Evolutionary conservation across 64 coral and sea anemone species (phyloP).

Genomic region (Platygyra sinensis): DNA sequence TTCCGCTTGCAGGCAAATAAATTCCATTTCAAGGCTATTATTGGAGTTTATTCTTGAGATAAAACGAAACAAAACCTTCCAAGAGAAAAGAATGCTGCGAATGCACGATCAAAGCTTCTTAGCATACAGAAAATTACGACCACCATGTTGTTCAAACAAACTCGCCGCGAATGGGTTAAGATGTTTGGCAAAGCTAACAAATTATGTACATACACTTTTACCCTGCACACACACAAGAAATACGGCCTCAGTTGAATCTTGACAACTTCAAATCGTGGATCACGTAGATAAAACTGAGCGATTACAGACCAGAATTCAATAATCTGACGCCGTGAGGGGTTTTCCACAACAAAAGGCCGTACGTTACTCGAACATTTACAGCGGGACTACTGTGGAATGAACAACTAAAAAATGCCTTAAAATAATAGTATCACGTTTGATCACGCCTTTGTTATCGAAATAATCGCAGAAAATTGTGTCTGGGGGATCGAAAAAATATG

Average conservation of each 20-base stretch:
- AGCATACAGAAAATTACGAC: background rate
- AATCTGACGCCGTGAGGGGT: constrained; percentile 8
- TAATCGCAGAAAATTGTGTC: background rate
- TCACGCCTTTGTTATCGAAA: background rate
- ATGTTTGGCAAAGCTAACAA: constrained; percentile 3
- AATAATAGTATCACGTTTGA: background rate
- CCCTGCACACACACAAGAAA: background rate
- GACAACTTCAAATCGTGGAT: background rate
- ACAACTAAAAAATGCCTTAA: background rate
- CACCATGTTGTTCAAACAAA: constrained; percentile 43
- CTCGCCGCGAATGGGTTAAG: background rate
- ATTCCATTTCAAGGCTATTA: background rate
- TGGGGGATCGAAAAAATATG: background rate
- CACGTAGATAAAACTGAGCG: background rate
- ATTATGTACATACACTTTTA: constrained; percentile 34
- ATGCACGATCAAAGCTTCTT: constrained; percentile 11
- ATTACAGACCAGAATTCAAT: background rate
- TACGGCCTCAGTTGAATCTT: background rate
- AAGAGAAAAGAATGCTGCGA: background rate
- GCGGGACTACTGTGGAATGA: background rate
- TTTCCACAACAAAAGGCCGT: constrained; percentile 20
- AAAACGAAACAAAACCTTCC: background rate
- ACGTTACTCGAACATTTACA: background rate
- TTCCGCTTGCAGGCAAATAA: constrained; percentile 4
- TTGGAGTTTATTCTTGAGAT: background rate